phyloP scores from a whole-genome alignment of 1,140 invertebrate genomes.

The Drosophila pseudoobscura region DNA sequence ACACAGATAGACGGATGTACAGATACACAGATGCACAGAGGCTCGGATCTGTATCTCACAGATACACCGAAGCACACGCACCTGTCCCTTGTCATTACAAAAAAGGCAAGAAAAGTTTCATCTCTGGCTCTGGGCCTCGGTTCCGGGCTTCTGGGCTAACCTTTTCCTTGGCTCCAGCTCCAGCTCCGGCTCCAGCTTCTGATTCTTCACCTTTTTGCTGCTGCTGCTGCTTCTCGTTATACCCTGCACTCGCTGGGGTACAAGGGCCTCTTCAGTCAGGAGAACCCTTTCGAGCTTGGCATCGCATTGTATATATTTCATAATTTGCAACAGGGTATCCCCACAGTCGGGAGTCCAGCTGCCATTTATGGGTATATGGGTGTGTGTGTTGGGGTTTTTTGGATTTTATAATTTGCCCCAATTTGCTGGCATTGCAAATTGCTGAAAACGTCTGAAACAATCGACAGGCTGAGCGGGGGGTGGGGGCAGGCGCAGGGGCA shows the following conservation, averaged over 20 bases:
- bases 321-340: too few species aligned
- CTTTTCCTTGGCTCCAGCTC: too few species aligned
- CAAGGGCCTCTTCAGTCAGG: too few species aligned
- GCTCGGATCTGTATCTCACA: neutral
- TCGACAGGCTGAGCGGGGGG: slow-evolving; percentile 49
- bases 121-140: slow-evolving; percentile 6
- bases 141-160: slow-evolving; percentile 1
- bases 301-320: too few species aligned
- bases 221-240: too few species aligned
- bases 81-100: slow-evolving; percentile 49
- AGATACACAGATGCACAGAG: slow-evolving; percentile 1
- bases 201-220: too few species aligned
- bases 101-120: slow-evolving; percentile 38
- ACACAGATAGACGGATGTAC: too few species aligned
- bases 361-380: neutral
- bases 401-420: slow-evolving; percentile 75
- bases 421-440: slow-evolving; percentile 80
- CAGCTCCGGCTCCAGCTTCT: too few species aligned
- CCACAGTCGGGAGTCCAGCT: neutral
- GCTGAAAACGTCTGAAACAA: slow-evolving; percentile 70
- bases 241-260: too few species aligned
- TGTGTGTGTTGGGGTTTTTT: slow-evolving; percentile 24
- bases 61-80: slow-evolving; percentile 22
- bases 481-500: neutral
- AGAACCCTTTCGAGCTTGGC: too few species aligned